Base-by-base conservation (phyloP, 2,797 vertebrate genomes). In the Chrosomus eos region DNA sequence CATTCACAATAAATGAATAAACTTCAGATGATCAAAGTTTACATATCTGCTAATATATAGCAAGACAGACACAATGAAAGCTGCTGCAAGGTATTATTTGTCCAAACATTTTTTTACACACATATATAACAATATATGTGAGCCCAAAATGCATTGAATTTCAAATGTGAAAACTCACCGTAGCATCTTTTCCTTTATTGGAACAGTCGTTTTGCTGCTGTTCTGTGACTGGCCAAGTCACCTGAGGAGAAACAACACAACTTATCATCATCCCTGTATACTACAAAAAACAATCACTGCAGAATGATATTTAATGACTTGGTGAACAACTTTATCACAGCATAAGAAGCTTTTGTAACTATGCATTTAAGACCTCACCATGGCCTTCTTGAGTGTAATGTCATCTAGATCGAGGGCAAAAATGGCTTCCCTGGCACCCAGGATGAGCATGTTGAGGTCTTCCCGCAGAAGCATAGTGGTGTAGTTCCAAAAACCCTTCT, bases 361-460 rank as follows among this genome's bases (percentile, higher is more conserved):
- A 51, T 60, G 28, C 13, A 33, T 40, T 45, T 28, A 45, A 48
- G 40, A 33, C 85, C 94, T 96, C 92, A 95, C 95, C 45, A 90
- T 93, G 72, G 90, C 87, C 66, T 80, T 87, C 91, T 93, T 94
- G 81, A 90, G 88, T 83, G 91, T 92, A 90, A 97, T 90, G 85
- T 94, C 55, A 3, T 87, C 88, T 76, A 96, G 91, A 88, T 96
- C 93, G 43, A 96, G 92, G 23, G 94, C 95, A 43, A 95, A 95
- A 73, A 96, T 88, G 40, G 91, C 89, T 83, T 95, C 94, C 85
- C 94, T 93, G 89, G 95, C 95, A 53, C 96, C 96, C 68, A 94
- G 87, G 85, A 97, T 80, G 26, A 96, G 90, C 72, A 93, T 51
- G 7, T 90, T 80, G 1, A 92, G 87, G 84, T 95, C 95, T 88